phyloP scores from a whole-genome alignment of 2,113 vertebrate species.

The Paraplagusia blochii region DNA sequence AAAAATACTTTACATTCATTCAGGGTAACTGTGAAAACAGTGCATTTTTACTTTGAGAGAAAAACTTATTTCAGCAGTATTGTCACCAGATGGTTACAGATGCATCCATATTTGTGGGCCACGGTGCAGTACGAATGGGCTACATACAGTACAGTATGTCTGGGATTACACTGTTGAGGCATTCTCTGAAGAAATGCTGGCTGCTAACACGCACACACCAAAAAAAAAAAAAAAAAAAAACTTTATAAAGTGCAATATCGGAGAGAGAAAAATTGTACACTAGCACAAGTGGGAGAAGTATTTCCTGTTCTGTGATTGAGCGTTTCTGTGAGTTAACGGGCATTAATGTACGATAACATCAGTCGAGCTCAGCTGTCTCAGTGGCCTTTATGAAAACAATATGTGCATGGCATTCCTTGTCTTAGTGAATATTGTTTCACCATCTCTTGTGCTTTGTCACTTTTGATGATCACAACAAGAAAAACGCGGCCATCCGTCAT shows the following conservation, averaged over 20 bases:
- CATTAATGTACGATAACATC: slow-evolving; percentile 55
- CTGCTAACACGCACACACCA: slow-evolving; percentile 47
- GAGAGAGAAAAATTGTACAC: slow-evolving; percentile 34
- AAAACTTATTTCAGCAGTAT: slow-evolving; percentile 9
- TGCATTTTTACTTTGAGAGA: slow-evolving; percentile 15
- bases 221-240: neutral
- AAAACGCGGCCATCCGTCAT: slow-evolving; percentile 25
- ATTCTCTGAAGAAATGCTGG: slow-evolving; percentile 59
- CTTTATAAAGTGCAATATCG: slow-evolving; percentile 70
- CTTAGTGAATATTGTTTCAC: slow-evolving; percentile 38
- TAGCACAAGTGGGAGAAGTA: slow-evolving; percentile 1
- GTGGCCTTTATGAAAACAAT: slow-evolving; percentile 73
- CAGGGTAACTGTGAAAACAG: slow-evolving; percentile 50
- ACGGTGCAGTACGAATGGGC: too few relatives aligned
- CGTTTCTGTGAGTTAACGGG: slow-evolving; percentile 30
- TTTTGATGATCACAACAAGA: slow-evolving; percentile 22
- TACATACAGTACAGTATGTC: too few relatives aligned
- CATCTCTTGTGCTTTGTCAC: slow-evolving; percentile 38
- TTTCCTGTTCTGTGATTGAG: slow-evolving; percentile 15
- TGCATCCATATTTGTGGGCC: slow-evolving; percentile 5
- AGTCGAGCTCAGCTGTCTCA: slow-evolving; percentile 59
- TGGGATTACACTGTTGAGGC: slow-evolving; percentile 52
- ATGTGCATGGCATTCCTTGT: slow-evolving; percentile 50
- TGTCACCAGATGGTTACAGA: slow-evolving; percentile 30
- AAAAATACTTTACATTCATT: slow-evolving; percentile 31